These are phyloP conservation scores for Suricata suricatta DNA, from an alignment of 2,113 vertebrate species.

Conservation along the genomic window DNA sequence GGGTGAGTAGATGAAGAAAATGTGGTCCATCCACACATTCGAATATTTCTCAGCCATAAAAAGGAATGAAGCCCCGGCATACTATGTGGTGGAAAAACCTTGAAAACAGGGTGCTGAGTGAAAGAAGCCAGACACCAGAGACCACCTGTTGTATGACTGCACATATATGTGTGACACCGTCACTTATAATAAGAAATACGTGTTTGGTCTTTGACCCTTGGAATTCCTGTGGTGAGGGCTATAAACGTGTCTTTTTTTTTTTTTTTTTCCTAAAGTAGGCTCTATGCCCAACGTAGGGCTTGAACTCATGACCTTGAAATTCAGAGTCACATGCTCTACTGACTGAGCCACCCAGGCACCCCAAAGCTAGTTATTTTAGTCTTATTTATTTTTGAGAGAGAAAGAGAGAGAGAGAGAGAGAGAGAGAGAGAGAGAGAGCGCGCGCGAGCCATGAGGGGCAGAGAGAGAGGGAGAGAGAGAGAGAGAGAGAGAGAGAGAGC, in stretches of 20 bases:
- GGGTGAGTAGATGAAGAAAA: neutral
- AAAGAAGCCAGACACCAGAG: neutral
- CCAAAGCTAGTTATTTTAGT: no score
- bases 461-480: no score
- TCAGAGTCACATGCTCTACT: neutral
- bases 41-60: neutral
- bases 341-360: neutral
- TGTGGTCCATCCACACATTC: rapidly evolving
- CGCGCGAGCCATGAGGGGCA: no score
- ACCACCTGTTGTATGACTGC: neutral
- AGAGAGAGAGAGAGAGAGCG: no score
- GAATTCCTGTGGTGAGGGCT: neutral
- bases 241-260: neutral
- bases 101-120: neutral
- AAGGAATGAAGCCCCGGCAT: neutral
- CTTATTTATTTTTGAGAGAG: no score
- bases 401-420: no score
- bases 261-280: neutral
- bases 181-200: neutral
- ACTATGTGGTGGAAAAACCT: rapidly evolving
- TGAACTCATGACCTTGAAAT: neutral
- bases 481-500: no score
- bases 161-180: neutral
- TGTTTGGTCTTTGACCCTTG: neutral
- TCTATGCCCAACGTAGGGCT: neutral